phyloP scores from a whole-genome alignment of 1,140 invertebrate species.

The Leptopilina clavipes region DNA sequence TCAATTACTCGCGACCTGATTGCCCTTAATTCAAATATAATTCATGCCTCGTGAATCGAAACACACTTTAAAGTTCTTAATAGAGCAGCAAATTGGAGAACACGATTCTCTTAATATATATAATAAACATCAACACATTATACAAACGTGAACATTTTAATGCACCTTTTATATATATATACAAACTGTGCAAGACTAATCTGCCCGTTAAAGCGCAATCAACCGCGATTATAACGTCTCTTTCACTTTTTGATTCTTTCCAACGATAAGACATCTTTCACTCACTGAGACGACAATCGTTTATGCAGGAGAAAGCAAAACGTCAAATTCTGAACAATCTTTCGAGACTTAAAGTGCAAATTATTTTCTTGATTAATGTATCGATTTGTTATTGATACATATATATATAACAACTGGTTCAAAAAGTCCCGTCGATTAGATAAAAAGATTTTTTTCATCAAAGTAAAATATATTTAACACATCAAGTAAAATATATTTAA shows the following conservation, averaged over 20 bases:
- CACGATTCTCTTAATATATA: conserved; percentile 56
- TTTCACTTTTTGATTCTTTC: conserved; percentile 41
- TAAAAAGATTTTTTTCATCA: too few species aligned
- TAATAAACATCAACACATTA: conserved; percentile 52
- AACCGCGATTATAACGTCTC: conserved; percentile 46
- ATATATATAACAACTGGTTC: too few species aligned
- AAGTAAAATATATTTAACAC: too few species aligned
- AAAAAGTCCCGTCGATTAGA: too few species aligned
- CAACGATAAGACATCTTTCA: conserved; percentile 15
- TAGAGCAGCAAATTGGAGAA: conserved; percentile 43
- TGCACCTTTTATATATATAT: conserved; percentile 5
- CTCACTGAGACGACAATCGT: conserved; percentile 2
- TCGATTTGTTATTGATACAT: too few species aligned
- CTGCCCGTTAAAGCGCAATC: not conserved
- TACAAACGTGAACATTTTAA: conserved; percentile 39
- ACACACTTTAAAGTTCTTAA: conserved; percentile 38
- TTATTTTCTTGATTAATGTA: conserved; percentile 9
- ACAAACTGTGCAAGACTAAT: conserved; percentile 48
- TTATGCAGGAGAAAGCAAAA: not conserved
- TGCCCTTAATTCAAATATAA: conserved; percentile 63
- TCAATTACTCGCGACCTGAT: conserved; percentile 43
- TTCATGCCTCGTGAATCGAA: conserved; percentile 42
- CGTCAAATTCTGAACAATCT: conserved; percentile 2
- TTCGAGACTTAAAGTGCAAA: not conserved
- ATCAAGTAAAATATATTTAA: too few species aligned